These are phyloP conservation scores for Eretmocerus hayati DNA, from an alignment of 2,888 invertebrate genomes.

Conservation along the genomic window DNA sequence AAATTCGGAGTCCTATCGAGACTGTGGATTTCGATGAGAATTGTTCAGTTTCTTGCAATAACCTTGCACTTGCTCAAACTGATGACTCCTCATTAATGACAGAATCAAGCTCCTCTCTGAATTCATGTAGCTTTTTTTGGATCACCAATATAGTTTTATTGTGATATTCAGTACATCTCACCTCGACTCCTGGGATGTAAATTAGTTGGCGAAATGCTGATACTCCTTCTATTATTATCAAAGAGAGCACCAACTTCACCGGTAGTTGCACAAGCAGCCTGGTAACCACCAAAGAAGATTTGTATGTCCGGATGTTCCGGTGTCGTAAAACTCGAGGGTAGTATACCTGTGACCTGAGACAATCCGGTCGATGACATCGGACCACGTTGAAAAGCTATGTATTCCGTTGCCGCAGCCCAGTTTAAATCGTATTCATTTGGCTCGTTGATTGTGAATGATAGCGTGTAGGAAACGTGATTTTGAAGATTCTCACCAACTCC, in stretches of 20 bases:
- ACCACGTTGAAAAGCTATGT: slow-evolving; percentile 55
- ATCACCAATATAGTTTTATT: no score
- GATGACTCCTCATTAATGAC: no score
- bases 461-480: slow-evolving; percentile 59
- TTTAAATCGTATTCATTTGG: slow-evolving; percentile 53
- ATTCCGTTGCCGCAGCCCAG: slow-evolving; percentile 58
- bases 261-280: slow-evolving; percentile 53
- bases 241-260: slow-evolving; percentile 47
- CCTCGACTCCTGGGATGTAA: slow-evolving; percentile 64
- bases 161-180: no score
- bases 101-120: no score
- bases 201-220: slow-evolving; percentile 54
- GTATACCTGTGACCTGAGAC: slow-evolving; percentile 58
- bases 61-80: no score
- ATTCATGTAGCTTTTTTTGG: no score
- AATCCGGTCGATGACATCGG: slow-evolving; percentile 60
- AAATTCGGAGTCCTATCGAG: no score
- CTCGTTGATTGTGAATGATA: slow-evolving; percentile 52
- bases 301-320: slow-evolving; percentile 59
- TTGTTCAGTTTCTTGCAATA: no score
- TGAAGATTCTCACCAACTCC: slow-evolving; percentile 66
- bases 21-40: no score
- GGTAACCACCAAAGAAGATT: slow-evolving; percentile 60
- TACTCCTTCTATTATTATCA: slow-evolving; percentile 37
- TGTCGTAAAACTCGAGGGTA: slow-evolving; percentile 57